Evolutionary conservation across 2,797 vertebrate genomes (phyloP), one percentile per base, ranked within the genome.

Genomic region (Babyrousa celebensis): DNA sequence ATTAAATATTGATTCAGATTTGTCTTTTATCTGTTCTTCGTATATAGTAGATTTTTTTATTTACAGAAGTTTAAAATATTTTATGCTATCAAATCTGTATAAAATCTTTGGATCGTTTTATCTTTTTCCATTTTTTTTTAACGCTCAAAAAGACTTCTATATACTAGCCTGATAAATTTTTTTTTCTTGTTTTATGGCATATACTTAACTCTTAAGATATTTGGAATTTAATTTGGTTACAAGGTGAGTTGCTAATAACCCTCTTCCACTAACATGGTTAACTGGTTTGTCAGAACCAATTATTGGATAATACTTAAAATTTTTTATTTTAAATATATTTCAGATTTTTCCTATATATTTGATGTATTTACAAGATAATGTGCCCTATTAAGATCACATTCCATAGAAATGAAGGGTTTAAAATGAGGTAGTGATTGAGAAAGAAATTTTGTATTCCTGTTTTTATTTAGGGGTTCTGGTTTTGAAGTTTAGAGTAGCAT

Each of bases 161-260:
- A 75, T 94, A n/a, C 78, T 94, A 88, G 36, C 15, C 43, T 95
- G 21, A 85, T 71, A 80, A 36, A 32, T 52, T 21, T 77, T 67
- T 65, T 91, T 91, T 89, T 93, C 27, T 96, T 79, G 3, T 88
- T 91, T 92, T 77, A 60, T 85, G 77, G 25, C 5, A 70, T 96
- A 16, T 86, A 65, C 94, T 65, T 95, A 97, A 89, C 23, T 85
- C 32, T 89, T 78, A 94, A 94, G 91, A 65, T 95, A 78, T 43
- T 62, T 91, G 29, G 9, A 84, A 75, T 92, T 94, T 95, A 97
- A 70, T 97, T 91, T 95, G n/a, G 6, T 88, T 62, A 18, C 87
- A n/a, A 86, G 48, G 6, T 89, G 40, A 88, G 14, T 6, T 6
- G 0, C 21, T 91, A 89, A 74, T 93, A 96, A 80, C 11, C 8